Conservation (phyloP, 2,113 vertebrate species). For the Eidolon helvum region DNA sequence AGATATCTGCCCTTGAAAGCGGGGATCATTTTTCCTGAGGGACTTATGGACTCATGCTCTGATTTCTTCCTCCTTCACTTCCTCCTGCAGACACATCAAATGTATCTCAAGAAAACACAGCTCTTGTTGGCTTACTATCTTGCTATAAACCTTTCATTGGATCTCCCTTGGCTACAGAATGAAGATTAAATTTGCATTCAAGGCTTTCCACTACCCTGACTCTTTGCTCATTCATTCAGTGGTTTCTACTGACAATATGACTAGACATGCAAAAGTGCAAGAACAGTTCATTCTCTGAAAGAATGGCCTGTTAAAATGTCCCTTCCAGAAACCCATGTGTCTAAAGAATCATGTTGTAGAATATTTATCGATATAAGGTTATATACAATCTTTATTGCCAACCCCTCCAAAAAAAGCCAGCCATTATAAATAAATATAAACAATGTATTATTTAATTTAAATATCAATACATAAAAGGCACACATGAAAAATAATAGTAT, state of each 20-base stretch:
- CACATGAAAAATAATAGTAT: background rate
- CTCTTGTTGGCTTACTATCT: background rate
- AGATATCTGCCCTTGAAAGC: background rate
- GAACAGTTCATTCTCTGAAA: background rate
- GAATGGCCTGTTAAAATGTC: background rate
- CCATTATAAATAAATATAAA: constrained; percentile 16
- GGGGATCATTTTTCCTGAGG: background rate
- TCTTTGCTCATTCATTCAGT: background rate
- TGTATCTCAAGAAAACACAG: constrained; percentile 5
- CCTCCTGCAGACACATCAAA: background rate
- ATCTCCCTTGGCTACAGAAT: background rate
- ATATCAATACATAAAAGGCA: constrained; percentile 36
- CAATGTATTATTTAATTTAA: constrained; percentile 28
- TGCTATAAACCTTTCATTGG: background rate
- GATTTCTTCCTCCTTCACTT: background rate
- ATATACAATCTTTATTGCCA: background rate
- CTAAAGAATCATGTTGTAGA: background rate
- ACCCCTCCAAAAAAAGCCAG: background rate
- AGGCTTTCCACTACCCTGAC: background rate
- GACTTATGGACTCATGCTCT: background rate
- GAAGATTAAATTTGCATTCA: constrained; percentile 27
- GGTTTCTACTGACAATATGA: background rate
- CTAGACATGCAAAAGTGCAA: background rate
- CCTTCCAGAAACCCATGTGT: background rate
- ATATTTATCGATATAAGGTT: background rate